phyloP scores from a whole-genome alignment of 2,797 vertebrate genomes.

The Acanthurus lineatus region DNA sequence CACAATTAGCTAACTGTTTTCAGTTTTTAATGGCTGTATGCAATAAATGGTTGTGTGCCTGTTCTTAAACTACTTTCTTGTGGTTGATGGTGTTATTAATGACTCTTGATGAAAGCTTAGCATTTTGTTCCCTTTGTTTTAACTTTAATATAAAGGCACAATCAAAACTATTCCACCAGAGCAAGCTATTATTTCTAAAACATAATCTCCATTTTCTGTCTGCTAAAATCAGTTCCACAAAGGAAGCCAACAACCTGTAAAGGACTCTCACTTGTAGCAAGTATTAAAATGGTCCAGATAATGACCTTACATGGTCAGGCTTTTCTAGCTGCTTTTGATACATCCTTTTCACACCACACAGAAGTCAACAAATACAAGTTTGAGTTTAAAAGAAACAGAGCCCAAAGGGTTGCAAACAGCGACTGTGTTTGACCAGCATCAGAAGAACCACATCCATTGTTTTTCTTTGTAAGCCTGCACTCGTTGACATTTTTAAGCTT shows the following conservation, averaged over 20 bases:
- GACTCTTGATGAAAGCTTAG: too few species aligned
- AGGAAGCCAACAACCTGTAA: not conserved
- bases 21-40: too few species aligned
- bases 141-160: too few species aligned
- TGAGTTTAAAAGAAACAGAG: not conserved
- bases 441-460: slow-evolving; percentile 2
- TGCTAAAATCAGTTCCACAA: not conserved
- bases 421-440: not conserved
- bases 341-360: not conserved
- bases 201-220: too few species aligned
- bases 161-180: too few species aligned
- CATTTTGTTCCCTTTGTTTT: too few species aligned
- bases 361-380: not conserved
- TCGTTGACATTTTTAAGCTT: not conserved
- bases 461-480: not conserved
- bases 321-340: not conserved
- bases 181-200: too few species aligned
- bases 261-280: slow-evolving; percentile 2
- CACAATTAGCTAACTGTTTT: too few species aligned
- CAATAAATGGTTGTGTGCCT: too few species aligned
- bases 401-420: not conserved
- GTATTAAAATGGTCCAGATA: not conserved
- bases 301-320: slow-evolving; percentile 4
- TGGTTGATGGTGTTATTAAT: too few species aligned
- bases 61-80: too few species aligned